Evolutionary conservation across 2,888 invertebrate species (phyloP).

Genomic region (Meloe dianella): DNA sequence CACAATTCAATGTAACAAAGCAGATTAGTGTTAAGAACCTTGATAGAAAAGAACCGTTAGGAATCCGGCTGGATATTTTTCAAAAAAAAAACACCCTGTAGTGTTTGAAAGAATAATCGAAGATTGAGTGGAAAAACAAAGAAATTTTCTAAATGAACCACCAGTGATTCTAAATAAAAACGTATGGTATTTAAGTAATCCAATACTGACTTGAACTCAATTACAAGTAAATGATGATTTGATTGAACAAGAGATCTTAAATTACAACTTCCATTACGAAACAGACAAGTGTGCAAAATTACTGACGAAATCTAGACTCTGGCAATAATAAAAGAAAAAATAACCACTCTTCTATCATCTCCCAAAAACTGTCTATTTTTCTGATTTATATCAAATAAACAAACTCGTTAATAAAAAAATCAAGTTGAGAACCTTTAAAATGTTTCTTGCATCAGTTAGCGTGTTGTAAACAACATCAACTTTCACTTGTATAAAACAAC

Average conservation of each 20-base stretch:
- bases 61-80: neutral
- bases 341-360: neutral
- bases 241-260: conserved; percentile 2
- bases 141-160: neutral
- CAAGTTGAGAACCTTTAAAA: no score
- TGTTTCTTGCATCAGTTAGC: no score
- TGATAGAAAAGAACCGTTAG: neutral
- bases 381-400: no score
- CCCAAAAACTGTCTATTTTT: no score
- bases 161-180: neutral
- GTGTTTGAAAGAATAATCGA: neutral
- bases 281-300: no score
- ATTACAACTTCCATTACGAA: neutral
- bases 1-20: no score
- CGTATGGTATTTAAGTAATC: neutral
- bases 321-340: neutral
- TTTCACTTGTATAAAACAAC: no score
- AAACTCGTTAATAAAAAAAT: no score
- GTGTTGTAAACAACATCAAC: no score
- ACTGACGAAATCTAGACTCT: neutral
- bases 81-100: neutral
- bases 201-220: neutral
- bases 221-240: neutral
- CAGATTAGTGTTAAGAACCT: no score
- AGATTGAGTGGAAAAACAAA: no score